Evolutionary conservation across 1,140 invertebrate species (phyloP).

Genomic region (Ceratosolen solmsi): DNA sequence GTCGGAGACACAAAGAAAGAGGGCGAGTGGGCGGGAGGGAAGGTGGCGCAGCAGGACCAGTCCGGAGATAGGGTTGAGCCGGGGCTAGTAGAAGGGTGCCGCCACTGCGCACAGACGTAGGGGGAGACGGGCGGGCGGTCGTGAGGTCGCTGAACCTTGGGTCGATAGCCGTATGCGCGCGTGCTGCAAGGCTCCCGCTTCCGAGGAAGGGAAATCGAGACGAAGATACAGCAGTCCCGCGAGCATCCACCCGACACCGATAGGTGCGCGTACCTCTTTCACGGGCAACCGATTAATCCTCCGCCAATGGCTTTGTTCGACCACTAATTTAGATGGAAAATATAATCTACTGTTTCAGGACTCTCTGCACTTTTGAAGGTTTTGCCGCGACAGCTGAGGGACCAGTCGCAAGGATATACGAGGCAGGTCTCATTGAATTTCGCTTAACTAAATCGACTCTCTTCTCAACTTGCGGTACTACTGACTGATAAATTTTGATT

Average conservation of each 20-base stretch:
- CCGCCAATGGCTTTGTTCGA: no score
- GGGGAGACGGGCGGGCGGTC: conserved; percentile 47
- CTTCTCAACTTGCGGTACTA: no score
- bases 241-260: not conserved
- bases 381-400: no score
- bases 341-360: no score
- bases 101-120: conserved; percentile 40
- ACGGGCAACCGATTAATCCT: no score
- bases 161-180: conserved; percentile 55
- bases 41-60: not conserved
- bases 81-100: conserved; percentile 26
- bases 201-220: not conserved
- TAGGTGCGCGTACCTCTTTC: no score
- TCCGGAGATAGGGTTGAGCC: conserved; percentile 38
- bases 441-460: no score
- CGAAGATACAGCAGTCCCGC: not conserved
- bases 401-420: no score
- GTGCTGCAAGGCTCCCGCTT: conserved; percentile 28
- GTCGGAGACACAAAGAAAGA: not conserved
- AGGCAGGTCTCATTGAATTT: no score
- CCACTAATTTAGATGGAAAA: no score
- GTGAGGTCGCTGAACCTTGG: conserved; percentile 57
- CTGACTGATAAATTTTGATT: no score
- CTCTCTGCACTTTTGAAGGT: no score
- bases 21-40: conserved; percentile 22